phyloP scores from a whole-genome alignment of 2,113 vertebrate genomes.

The Calidris pugnax region DNA sequence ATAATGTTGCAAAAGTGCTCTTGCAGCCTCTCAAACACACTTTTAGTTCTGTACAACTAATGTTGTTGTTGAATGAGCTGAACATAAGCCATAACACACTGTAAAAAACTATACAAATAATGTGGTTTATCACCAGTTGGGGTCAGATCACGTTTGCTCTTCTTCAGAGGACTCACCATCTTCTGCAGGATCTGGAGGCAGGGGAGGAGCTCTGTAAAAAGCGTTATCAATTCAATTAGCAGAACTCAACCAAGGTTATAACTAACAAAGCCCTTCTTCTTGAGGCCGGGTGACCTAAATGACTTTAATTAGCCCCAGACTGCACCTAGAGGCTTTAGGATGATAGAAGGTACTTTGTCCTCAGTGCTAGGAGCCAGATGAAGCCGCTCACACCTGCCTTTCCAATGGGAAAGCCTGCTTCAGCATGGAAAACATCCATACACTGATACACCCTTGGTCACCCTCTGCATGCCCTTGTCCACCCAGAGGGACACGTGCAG shows the following conservation, averaged over 20 bases:
- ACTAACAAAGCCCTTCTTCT: background rate
- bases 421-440: background rate
- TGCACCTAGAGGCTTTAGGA: background rate
- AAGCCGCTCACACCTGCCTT: background rate
- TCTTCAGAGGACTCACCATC: slow-evolving; percentile 8
- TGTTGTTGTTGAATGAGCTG: background rate
- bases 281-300: background rate
- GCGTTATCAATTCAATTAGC: background rate
- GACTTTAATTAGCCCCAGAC: background rate
- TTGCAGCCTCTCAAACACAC: background rate
- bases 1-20: background rate
- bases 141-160: background rate
- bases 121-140: background rate
- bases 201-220: slow-evolving; percentile 39
- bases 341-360: background rate
- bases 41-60: background rate
- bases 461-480: background rate
- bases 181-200: slow-evolving; percentile 43
- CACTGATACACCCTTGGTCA: accelerated
- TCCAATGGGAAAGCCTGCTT: background rate
- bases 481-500: accelerated
- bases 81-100: background rate
- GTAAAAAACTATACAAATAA: slow-evolving; percentile 8
- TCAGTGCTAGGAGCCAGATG: background rate
- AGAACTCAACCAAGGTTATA: background rate